These are phyloP conservation scores for Danionella dracula DNA, from an alignment of 2,797 vertebrate genomes.

Conservation along the genomic window DNA sequence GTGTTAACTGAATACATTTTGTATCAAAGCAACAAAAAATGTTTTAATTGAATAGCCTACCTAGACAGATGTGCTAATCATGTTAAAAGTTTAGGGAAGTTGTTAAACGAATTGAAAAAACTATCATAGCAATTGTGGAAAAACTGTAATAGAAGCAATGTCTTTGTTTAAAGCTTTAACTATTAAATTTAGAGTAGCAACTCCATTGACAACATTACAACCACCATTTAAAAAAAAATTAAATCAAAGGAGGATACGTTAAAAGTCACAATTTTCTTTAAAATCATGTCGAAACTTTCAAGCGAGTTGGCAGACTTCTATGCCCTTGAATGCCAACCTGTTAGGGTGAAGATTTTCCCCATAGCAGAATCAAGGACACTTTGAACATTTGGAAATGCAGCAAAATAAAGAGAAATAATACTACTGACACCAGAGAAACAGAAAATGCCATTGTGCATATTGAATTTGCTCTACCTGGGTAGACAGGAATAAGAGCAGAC, in stretches of 20 bases:
- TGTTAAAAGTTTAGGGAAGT: too few species aligned
- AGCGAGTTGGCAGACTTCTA: neutral
- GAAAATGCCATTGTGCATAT: slow-evolving; percentile 44
- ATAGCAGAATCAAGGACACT: slow-evolving; percentile 61
- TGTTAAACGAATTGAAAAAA: too few species aligned
- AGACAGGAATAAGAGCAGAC: slow-evolving; percentile 45
- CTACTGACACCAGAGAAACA: slow-evolving; percentile 34
- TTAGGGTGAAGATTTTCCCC: slow-evolving; percentile 50
- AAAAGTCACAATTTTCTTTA: slow-evolving; percentile 9
- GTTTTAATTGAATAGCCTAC: too few species aligned
- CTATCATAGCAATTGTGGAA: too few species aligned
- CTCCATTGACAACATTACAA: too few species aligned
- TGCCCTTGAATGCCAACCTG: slow-evolving; percentile 42
- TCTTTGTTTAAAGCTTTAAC: too few species aligned
- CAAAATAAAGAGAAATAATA: slow-evolving; percentile 40
- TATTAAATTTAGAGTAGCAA: too few species aligned
- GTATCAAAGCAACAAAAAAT: too few species aligned
- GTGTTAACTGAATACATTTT: too few species aligned
- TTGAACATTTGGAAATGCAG: slow-evolving; percentile 47
- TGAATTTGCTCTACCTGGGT: slow-evolving; percentile 29
- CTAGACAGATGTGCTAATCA: too few species aligned
- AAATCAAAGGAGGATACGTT: slow-evolving; percentile 9
- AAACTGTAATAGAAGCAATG: too few species aligned
- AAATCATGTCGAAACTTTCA: neutral
- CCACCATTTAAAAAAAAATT: too few species aligned